Conservation (phyloP, 2,888 invertebrate genomes). For the Aspidiotus rigidus region DNA sequence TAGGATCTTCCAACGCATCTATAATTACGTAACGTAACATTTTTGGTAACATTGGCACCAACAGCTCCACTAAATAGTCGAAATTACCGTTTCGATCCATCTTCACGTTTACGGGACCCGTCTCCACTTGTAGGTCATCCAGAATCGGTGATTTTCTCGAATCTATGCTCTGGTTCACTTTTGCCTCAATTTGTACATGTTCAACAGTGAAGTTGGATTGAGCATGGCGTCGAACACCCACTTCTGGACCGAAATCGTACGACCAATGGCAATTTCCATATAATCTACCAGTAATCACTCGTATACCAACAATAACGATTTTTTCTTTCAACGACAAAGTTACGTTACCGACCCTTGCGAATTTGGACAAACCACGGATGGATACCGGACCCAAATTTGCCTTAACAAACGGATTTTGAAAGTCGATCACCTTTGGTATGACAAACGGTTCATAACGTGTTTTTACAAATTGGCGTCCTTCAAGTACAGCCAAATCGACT, state of each 20-base stretch:
- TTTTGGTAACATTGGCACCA: constrained; percentile 72
- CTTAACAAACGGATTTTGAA: constrained; percentile 31
- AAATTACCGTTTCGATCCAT: constrained; percentile 73
- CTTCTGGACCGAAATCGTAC: constrained; percentile 48
- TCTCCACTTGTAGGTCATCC: constrained; percentile 64
- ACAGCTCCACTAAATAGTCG: constrained; percentile 71
- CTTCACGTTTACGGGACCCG: constrained; percentile 68
- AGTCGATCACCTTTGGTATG: constrained; percentile 36
- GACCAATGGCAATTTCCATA: constrained; percentile 71
- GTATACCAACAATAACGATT: constrained; percentile 56
- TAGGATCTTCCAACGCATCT: constrained; percentile 70
- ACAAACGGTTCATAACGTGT: constrained; percentile 61
- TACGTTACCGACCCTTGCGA: constrained; percentile 72
- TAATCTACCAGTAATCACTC: constrained; percentile 69
- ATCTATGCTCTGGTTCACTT: constrained; percentile 66
- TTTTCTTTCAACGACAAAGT: constrained; percentile 62
- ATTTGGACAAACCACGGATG: constrained; percentile 64
- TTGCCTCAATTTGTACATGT: constrained; percentile 56
- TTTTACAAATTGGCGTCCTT: constrained; percentile 59
- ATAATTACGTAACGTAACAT: constrained; percentile 75
- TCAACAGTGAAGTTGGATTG: constrained; percentile 69
- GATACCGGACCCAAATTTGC: constrained; percentile 22
- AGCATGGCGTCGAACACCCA: constrained; percentile 51
- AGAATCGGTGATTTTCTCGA: constrained; percentile 63
- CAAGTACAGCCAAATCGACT: constrained; percentile 70